phyloP scores from a whole-genome alignment of 2,888 invertebrate genomes.

The Noctua pronuba region DNA sequence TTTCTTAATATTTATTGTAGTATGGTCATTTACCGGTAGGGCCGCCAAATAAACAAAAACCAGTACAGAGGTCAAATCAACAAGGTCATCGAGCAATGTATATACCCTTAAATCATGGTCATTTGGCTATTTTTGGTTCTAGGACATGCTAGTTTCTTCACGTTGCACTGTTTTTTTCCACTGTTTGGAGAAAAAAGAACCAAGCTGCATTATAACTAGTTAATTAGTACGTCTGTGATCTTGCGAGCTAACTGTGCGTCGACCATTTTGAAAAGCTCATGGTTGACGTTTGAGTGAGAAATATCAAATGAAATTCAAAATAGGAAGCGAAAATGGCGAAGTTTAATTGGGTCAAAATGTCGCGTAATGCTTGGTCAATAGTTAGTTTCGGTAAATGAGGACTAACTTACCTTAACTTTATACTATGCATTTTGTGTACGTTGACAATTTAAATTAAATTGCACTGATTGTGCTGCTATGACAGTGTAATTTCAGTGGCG shows the following conservation, averaged over 20 bases:
- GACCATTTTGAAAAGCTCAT: slow-evolving; percentile 11
- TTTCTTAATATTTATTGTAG: too few relatives aligned
- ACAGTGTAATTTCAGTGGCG: not conserved
- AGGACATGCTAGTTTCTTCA: too few relatives aligned
- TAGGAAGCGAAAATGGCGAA: not conserved
- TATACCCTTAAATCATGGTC: too few relatives aligned
- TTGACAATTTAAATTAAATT: not conserved
- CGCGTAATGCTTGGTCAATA: not conserved
- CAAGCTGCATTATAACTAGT: not conserved
- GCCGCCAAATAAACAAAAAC: too few relatives aligned
- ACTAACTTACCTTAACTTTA: not conserved
- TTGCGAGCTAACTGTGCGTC: not conserved
- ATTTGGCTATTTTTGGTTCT: too few relatives aligned
- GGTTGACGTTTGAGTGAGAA: slow-evolving; percentile 9
- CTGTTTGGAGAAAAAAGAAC: not conserved
- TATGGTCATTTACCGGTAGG: too few relatives aligned
- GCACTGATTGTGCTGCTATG: not conserved
- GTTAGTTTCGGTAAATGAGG: not conserved
- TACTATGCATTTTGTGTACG: not conserved
- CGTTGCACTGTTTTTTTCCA: too few relatives aligned
- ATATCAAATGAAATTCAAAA: slow-evolving; percentile 18
- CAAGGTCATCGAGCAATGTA: too few relatives aligned
- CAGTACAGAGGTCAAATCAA: too few relatives aligned
- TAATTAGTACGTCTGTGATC: slow-evolving; percentile 26
- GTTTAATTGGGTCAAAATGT: not conserved